Base-by-base conservation (phyloP, 1,140 invertebrate genomes). In the Drosophila parabipectinata region DNA sequence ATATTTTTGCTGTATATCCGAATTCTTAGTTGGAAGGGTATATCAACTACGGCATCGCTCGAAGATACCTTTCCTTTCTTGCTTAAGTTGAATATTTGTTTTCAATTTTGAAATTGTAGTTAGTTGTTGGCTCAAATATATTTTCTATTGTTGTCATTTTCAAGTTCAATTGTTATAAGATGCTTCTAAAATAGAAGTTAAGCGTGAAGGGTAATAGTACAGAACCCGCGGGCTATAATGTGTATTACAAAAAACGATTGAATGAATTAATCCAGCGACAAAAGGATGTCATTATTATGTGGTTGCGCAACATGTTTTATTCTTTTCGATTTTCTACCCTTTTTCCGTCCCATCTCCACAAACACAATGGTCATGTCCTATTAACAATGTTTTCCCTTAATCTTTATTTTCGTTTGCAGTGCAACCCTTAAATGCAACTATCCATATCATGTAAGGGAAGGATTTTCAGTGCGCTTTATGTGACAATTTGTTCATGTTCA, bases 211-310 rank as follows among this genome's bases (percentile, higher is more conserved):
- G 63, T 60, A 21, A 34, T 53, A 30, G 28, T 15, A 32, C 51
- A 44, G 47, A 14, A 74, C 60, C 77, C 75, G 64, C 71, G 47
- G 75, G 75, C 57, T 32, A 50, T 28, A 61, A 55, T 56, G 51
- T 72, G 59, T 64, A 63, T 59, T 48, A 45, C 21, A 59, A 47
- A 59, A 15, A 53, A 53, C 26, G 21, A 57, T 26, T 3, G 37
- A 21, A 32, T 39, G 54, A 44, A 45, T 14, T 55, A 47, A 52
- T 58, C 59, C 64, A 52, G 58, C 72, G 57, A 71, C 77, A 75
- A 79, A 80, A 75, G 58, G 78, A 79, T 81, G 78, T 78, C 78
- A 78, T 81, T 79, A 81, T 79, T 78, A 72, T 79, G 76, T 76
- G 78, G 78, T 79, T 68, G 76, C 61, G 75, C 72, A 79, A 76